These are phyloP conservation scores for Mormyrops boulengeri DNA, from an alignment of 2,797 vertebrate genomes.

Conservation along the genomic window DNA sequence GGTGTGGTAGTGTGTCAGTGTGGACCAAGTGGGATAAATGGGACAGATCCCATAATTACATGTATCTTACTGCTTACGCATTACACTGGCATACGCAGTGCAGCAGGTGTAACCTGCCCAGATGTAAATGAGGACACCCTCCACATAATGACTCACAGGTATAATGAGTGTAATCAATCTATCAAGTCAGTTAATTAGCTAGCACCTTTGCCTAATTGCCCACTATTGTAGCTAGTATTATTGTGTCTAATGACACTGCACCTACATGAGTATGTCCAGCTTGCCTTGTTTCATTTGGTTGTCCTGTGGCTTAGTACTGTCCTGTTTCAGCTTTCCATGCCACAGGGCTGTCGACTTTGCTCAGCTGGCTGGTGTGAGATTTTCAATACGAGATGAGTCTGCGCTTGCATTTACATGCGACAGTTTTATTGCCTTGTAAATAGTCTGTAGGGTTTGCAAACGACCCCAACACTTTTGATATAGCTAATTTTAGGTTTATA, in stretches of 20 bases:
- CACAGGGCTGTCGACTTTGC: not conserved
- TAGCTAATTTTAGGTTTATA: not conserved
- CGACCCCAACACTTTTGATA: not conserved
- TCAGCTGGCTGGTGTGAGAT: not conserved
- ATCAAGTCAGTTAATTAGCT: not conserved
- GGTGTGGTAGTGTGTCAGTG: not conserved
- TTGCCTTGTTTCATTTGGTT: not conserved
- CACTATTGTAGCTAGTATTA: not conserved
- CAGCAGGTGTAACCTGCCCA: not conserved
- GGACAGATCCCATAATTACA: not conserved
- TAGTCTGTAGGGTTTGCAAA: not conserved
- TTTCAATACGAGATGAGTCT: not conserved
- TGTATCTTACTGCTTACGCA: not conserved
- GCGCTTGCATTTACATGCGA: not conserved
- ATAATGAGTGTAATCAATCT: not conserved
- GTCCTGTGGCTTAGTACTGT: not conserved
- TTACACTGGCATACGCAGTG: not conserved
- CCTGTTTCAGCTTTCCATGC: not conserved
- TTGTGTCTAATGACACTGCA: not conserved
- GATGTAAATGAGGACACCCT: not conserved
- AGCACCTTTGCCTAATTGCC: not conserved
- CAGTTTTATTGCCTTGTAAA: not conserved
- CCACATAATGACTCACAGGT: not conserved
- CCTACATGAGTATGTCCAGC: not conserved
- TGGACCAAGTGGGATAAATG: not conserved